Conservation (phyloP, 2,797 vertebrate genomes). For the Sebastes vulpes region DNA sequence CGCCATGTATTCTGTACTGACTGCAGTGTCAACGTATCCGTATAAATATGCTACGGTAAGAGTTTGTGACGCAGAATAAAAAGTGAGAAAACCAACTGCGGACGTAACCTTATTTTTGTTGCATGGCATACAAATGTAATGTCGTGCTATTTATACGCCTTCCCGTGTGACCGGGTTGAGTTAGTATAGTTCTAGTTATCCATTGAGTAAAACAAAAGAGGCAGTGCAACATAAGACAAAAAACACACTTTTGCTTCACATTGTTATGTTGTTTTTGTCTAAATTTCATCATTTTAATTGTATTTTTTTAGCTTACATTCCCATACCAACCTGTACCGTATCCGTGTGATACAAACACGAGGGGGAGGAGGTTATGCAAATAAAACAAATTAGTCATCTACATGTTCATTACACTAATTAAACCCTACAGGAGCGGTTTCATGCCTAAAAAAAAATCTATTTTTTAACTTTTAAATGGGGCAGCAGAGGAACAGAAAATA, state of each 20-base stretch:
- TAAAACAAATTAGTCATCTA: constrained; percentile 1
- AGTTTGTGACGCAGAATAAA: too few species aligned
- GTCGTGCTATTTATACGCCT: too few species aligned
- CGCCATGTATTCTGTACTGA: too few species aligned
- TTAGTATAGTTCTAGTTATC: neutral
- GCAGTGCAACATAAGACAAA: neutral
- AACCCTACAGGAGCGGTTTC: neutral
- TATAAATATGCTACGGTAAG: too few species aligned
- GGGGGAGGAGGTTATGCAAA: neutral
- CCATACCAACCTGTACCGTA: neutral
- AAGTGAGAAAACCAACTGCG: too few species aligned
- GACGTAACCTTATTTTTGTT: too few species aligned
- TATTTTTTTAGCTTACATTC: neutral
- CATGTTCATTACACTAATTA: constrained; percentile 16
- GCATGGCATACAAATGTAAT: too few species aligned
- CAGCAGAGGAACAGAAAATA: constrained; percentile 2
- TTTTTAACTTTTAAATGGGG: neutral
- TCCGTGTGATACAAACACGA: neutral
- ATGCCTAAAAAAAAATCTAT: neutral
- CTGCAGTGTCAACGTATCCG: too few species aligned
- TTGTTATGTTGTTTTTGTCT: neutral
- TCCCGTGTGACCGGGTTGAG: too few species aligned
- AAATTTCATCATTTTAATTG: neutral
- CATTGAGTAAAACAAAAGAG: neutral
- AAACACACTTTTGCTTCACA: neutral